Percentiles rank a stretch among this genome's conserved stretches.
Evolutionary conservation across 1,140 invertebrate species (phyloP).

Genomic region (Drosophila murphyi): DNA sequence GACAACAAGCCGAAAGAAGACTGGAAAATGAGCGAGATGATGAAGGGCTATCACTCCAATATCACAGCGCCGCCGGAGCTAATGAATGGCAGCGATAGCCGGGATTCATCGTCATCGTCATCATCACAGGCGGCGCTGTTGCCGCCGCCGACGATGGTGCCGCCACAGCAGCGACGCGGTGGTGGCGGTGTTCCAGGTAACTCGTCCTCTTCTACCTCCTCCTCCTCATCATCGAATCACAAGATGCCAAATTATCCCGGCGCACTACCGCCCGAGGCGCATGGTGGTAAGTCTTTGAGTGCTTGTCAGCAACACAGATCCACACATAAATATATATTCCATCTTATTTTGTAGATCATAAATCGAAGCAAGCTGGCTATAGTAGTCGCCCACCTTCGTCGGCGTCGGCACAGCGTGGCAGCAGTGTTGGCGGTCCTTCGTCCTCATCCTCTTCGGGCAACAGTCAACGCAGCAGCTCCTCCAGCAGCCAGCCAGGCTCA

Average conservation of each 20-base stretch:
- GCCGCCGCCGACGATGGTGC: constrained; percentile 69
- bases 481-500: constrained; percentile 22
- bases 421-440: constrained; percentile 40
- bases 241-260: constrained; percentile 73
- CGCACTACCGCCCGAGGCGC: constrained; percentile 61
- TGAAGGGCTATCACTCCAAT: constrained; percentile 81
- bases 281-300: constrained; percentile 61
- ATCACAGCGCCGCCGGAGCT: constrained; percentile 68
- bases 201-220: constrained; percentile 61
- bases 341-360: constrained; percentile 64
- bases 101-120: constrained; percentile 32
- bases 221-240: constrained; percentile 73
- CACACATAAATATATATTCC: background rate
- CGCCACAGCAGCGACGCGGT: constrained; percentile 56
- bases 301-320: background rate
- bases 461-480: constrained; percentile 36
- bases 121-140: constrained; percentile 46
- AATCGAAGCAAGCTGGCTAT: constrained; percentile 71
- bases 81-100: constrained; percentile 55
- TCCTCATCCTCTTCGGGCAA: constrained; percentile 55
- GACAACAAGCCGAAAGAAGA: constrained; percentile 72
- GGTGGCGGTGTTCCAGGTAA: constrained; percentile 51
- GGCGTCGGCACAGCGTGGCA: constrained; percentile 35
- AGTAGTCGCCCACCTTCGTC: constrained; percentile 61
- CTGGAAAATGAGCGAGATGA: constrained; percentile 81